Evolutionary conservation across 1,140 invertebrate species (phyloP), one percentile per base, ranked within the genome.

Genomic region (Orius insidiosus): DNA sequence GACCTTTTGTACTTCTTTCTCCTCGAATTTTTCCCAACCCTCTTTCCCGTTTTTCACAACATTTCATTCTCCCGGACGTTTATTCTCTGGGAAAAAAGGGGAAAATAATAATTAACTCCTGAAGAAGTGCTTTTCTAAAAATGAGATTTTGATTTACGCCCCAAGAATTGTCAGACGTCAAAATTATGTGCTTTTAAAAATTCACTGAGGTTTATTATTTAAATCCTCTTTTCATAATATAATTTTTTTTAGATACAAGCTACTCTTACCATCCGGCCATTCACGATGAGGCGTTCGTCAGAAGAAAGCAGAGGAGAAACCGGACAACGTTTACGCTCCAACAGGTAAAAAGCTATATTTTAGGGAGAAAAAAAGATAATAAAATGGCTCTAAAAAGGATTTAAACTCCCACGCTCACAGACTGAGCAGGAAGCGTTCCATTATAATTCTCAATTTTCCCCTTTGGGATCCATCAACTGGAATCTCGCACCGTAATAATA

Each of bases 261-360:
- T 89, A 87, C 60, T 82, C 85, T 24, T 86, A 87, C 59, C 85
- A 90, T 65, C 86, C 86, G 49, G 82, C 84, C n/a, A 80, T 94
- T 40, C 88, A 93, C 63, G 90, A 97, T 68, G 92, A 97, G 64
- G 86, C 87, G 7, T 96, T 96, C 68, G 88, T 94, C 33, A 71
- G 92, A 53, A 71, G 93, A 56, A 97, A 97, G 63, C 92, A 98
- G 60, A 70, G 93, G 44, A 64, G 93, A 53, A 97, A 97, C 66
- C 68, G 93, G 53, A 98, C 93, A 10, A 98, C 93, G 7, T 97
- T 98, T 66, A 96, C 90, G 4, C 64, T 95, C 46, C 90, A 95
- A 67, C 88, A 90, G 78, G 85, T 88, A 24, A 24, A 24, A 24
- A 3, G 24, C 3, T 3, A 24, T 24, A 3, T 24, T 24, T 24